Base-by-base conservation (phyloP, 2,888 invertebrate species). In the Phrixothrix hirtus region DNA sequence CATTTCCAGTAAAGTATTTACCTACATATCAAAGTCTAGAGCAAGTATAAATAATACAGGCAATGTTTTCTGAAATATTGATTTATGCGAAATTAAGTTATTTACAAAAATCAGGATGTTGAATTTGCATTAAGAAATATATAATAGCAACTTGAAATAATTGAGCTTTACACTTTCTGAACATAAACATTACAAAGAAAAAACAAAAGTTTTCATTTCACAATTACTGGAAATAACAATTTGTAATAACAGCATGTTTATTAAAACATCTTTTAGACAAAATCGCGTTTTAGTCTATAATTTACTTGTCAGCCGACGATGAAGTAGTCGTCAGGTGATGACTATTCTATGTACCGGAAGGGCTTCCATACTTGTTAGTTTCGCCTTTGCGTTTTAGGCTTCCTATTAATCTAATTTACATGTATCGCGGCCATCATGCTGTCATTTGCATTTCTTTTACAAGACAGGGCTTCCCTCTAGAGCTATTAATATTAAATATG, bases 321-420 rank as follows among this genome's bases (percentile, higher is more conserved):
- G 62, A 61, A 59, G 61, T 57, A 60, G 54, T 54, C 54, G 56
- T 53, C 57, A 61, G 58, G 58, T 58, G 58, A 60, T 56, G 61
- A 61, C 58, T 67, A 66, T 65, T 66, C 65, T 65, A 67, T 65
- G 64, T 64, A 71, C 70, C 70, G 70, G 70, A 70, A 71, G 67
- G 66, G 67, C 69, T 67, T 70, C 69, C 70, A 69, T 69, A 66
- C 61, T 61, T 60, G 63, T 64, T 55, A 49, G 47, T 47, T 53
- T 53, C 37, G 43, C 47, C 46, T 38, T 39, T 35, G 38, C 34
- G 32, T 51, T 54, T 50, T 35, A 41, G 30, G 55, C 49, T 63
- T 65, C 65, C 62, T 64, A 62, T 65, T 66, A 64, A 63, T 61
- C 64, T 63, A 63, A 67, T 66, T 65, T 66, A 66, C 65, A 66